Conservation (phyloP, 2,797 vertebrate genomes). For the Dicrostonyx torquatus region DNA sequence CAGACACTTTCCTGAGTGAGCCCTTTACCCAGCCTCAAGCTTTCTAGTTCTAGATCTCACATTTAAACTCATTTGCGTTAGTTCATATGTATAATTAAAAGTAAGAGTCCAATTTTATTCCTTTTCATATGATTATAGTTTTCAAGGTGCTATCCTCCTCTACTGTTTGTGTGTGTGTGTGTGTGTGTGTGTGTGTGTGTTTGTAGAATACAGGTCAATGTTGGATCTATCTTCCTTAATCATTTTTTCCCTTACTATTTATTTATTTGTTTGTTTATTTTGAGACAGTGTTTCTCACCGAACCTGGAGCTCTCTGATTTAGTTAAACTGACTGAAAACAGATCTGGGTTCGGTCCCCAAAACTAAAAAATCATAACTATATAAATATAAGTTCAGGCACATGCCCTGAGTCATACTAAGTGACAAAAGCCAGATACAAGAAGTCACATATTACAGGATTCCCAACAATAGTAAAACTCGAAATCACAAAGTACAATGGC, state of each 20-base stretch:
- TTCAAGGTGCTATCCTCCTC: background rate
- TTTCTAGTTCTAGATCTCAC: background rate
- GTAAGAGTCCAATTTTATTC: background rate
- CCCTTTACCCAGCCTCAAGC: background rate
- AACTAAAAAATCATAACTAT: background rate
- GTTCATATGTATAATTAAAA: background rate
- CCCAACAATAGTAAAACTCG: conserved; percentile 3
- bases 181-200: background rate
- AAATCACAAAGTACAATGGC: background rate
- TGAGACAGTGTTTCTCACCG: background rate
- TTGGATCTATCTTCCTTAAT: background rate
- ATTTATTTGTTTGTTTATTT: background rate
- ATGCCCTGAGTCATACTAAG: background rate
- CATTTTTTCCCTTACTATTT: background rate
- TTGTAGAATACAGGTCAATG: background rate
- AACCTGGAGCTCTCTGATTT: background rate
- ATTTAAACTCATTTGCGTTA: background rate
- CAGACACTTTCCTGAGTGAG: background rate
- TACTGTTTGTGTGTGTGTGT: background rate
- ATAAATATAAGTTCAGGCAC: background rate
- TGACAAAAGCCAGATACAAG: background rate
- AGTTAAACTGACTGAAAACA: background rate
- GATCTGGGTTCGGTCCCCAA: background rate
- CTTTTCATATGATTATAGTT: background rate
- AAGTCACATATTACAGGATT: background rate